phyloP scores from a whole-genome alignment of 2,113 vertebrate species.

The Hemiscyllium ocellatum region DNA sequence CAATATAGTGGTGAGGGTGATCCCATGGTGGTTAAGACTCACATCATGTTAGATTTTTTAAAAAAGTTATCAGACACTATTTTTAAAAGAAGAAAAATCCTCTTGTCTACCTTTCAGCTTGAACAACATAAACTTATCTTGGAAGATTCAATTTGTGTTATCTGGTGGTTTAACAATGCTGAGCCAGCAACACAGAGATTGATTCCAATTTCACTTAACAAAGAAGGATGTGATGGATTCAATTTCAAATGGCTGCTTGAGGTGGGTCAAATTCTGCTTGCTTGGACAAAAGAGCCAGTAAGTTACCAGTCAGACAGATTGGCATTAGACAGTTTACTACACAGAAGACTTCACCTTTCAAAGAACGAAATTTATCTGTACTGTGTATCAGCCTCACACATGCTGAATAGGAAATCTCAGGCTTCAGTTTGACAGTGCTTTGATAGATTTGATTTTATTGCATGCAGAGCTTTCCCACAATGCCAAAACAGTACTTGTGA shows the following conservation, averaged over 20 bases:
- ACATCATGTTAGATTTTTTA: background rate
- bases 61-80: background rate
- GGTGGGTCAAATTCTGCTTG: slow-evolving; percentile 42
- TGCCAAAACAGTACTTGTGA: slow-evolving; percentile 49
- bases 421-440: slow-evolving; percentile 42
- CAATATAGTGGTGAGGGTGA: background rate
- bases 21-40: background rate
- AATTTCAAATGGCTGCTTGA: slow-evolving; percentile 37
- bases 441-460: slow-evolving; percentile 50
- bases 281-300: slow-evolving; percentile 41
- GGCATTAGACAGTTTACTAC: slow-evolving; percentile 22
- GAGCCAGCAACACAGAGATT: slow-evolving; percentile 40
- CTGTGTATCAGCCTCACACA: slow-evolving; percentile 40
- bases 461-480: slow-evolving; percentile 41
- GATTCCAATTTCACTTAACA: slow-evolving; percentile 39
- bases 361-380: slow-evolving; percentile 44
- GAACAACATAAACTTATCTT: background rate
- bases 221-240: slow-evolving; percentile 21
- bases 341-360: slow-evolving; percentile 42
- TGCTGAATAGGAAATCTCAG: slow-evolving; percentile 42
- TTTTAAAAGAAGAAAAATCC: background rate
- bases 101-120: slow-evolving; percentile 9
- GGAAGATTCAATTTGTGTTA: slow-evolving; percentile 2
- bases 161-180: slow-evolving; percentile 20
- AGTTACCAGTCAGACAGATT: slow-evolving; percentile 39